These are phyloP conservation scores for Melinopterus prodromus DNA, from an alignment of 2,888 invertebrate species.

Conservation along the genomic window DNA sequence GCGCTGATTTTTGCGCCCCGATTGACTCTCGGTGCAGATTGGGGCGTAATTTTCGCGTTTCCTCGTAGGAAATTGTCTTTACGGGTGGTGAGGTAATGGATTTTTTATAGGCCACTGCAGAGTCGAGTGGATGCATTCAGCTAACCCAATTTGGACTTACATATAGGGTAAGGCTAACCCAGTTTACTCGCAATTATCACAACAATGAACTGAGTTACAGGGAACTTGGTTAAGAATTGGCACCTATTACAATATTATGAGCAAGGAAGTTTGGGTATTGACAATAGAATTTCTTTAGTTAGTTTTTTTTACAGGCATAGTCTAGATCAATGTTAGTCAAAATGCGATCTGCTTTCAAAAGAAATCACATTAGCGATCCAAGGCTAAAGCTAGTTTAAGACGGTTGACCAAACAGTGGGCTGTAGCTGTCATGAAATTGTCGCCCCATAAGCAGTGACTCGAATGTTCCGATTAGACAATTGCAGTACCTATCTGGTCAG, in stretches of 20 bases:
- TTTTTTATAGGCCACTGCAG: constrained; percentile 5
- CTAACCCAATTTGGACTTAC: neutral
- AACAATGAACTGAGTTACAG: no score
- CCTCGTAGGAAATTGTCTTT: constrained; percentile 22
- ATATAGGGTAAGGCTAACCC: neutral
- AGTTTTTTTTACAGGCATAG: no score
- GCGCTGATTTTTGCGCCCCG: constrained; percentile 17
- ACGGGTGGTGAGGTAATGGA: constrained; percentile 7
- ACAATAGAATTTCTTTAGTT: neutral
- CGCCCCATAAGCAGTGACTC: no score
- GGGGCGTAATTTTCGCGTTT: constrained; percentile 26
- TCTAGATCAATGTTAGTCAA: no score
- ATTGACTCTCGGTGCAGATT: constrained; percentile 11
- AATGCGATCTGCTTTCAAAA: no score
- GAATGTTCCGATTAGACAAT: no score
- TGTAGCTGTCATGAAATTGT: no score
- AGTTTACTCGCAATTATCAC: no score
- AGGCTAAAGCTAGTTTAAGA: no score
- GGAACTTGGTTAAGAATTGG: neutral
- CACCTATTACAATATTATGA: neutral
- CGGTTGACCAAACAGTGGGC: no score
- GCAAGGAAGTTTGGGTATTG: neutral
- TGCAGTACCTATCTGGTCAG: no score
- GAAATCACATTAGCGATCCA: no score
- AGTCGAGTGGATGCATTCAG: neutral